These are phyloP conservation scores for Eupristina koningsbergeri DNA, from an alignment of 1,140 invertebrate genomes.

Conservation along the genomic window DNA sequence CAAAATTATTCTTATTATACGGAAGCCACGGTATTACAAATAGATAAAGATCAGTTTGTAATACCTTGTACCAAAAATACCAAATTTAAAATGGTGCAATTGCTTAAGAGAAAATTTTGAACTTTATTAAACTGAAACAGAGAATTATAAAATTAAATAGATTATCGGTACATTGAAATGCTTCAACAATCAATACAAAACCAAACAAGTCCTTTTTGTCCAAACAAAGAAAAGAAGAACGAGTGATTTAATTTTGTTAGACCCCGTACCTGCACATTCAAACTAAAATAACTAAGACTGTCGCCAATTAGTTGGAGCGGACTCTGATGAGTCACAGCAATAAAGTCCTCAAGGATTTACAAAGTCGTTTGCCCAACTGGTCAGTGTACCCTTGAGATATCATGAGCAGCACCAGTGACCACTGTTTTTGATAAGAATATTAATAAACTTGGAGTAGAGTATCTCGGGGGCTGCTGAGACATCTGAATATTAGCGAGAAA, in stretches of 20 bases:
- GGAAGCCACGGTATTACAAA: no score
- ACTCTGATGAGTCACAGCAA: conserved; percentile 63
- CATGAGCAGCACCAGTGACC: conserved; percentile 50
- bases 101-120: no score
- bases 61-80: no score
- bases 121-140: no score
- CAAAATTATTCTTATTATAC: no score
- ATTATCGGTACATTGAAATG: no score
- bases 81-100: no score
- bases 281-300: background rate
- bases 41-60: no score
- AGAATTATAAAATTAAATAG: no score
- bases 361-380: conserved; percentile 59
- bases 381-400: conserved; percentile 66
- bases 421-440: conserved; percentile 69
- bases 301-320: background rate
- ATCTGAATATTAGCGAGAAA: conserved; percentile 12
- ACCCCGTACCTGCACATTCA: conserved; percentile 41
- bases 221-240: no score
- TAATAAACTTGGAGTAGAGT: conserved; percentile 66
- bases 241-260: conserved; percentile 27
- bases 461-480: conserved; percentile 40
- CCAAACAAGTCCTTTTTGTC: background rate
- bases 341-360: conserved; percentile 63
- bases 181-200: no score